Conservation (phyloP, 2,888 invertebrate genomes). For the Eulithis testata region DNA sequence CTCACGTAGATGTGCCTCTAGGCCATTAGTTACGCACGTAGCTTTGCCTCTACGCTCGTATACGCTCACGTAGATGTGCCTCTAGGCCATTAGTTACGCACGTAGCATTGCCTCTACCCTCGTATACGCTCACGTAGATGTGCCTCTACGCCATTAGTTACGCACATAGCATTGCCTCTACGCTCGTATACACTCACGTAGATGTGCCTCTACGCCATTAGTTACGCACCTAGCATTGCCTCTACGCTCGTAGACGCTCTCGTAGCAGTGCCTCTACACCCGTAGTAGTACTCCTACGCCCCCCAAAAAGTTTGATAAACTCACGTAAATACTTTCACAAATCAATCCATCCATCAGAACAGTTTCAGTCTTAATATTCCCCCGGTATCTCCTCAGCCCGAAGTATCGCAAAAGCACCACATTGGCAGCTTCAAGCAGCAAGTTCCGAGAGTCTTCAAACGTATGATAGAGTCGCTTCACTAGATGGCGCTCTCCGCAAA, state of each 20-base stretch:
- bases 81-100: no score
- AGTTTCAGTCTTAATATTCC: conserved; percentile 82
- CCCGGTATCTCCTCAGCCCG: conserved; percentile 79
- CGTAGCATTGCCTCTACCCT: no score
- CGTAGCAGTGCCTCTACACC: conserved; percentile 4
- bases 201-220: no score
- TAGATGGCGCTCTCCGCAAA: conserved; percentile 71
- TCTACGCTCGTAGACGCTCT: neutral
- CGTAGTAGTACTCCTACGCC: conserved; percentile 2
- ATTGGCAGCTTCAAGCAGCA: conserved; percentile 86
- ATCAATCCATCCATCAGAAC: conserved; percentile 85
- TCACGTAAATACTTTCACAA: conserved; percentile 86
- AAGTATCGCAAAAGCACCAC: conserved; percentile 86
- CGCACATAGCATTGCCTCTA: no score
- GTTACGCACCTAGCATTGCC: no score
- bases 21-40: no score
- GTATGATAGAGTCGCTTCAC: conserved; percentile 80
- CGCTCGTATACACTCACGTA: no score
- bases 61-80: no score
- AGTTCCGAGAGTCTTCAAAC: conserved; percentile 74
- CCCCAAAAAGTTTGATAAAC: conserved; percentile 40
- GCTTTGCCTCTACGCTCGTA: no score
- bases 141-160: no score
- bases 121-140: no score
- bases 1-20: no score